Conservation (phyloP, 2,797 vertebrate genomes). For the Cebuella pygmaea region DNA sequence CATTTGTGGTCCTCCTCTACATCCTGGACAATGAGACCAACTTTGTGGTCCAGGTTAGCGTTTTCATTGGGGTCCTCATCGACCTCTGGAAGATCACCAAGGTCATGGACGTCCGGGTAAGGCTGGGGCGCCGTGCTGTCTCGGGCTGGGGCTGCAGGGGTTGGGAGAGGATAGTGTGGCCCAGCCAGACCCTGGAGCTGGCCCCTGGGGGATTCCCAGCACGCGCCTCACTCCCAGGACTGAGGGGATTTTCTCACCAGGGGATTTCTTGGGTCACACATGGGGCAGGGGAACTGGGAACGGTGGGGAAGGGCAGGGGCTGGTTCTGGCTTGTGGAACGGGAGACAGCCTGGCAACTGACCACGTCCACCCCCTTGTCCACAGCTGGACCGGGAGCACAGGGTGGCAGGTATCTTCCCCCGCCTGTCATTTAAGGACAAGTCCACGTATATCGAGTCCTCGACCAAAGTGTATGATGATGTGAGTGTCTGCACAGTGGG, state of each 20-base stretch:
- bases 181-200: constrained; percentile 38
- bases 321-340: not conserved
- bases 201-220: constrained; percentile 67
- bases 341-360: not conserved
- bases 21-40: constrained; percentile 98
- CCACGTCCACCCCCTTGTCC: not conserved
- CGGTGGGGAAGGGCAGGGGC: constrained; percentile 36
- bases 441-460: constrained; percentile 95
- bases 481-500: constrained; percentile 85
- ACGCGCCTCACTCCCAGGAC: constrained; percentile 43
- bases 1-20: constrained; percentile 95
- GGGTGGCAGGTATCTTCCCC: constrained; percentile 91
- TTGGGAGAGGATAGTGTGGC: not conserved
- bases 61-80: constrained; percentile 97
- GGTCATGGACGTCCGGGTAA: constrained; percentile 97
- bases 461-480: constrained; percentile 96
- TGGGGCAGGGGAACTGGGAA: constrained; percentile 76
- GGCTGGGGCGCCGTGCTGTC: not conserved
- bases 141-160: not conserved
- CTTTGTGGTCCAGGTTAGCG: constrained; percentile 98
- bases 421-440: constrained; percentile 93
- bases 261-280: constrained; percentile 72
- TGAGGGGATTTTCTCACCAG: constrained; percentile 71
- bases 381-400: constrained; percentile 94
- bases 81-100: constrained; percentile 99